These are phyloP conservation scores for Hydropsyche betteni DNA, from an alignment of 2,888 invertebrate species.

Conservation along the genomic window DNA sequence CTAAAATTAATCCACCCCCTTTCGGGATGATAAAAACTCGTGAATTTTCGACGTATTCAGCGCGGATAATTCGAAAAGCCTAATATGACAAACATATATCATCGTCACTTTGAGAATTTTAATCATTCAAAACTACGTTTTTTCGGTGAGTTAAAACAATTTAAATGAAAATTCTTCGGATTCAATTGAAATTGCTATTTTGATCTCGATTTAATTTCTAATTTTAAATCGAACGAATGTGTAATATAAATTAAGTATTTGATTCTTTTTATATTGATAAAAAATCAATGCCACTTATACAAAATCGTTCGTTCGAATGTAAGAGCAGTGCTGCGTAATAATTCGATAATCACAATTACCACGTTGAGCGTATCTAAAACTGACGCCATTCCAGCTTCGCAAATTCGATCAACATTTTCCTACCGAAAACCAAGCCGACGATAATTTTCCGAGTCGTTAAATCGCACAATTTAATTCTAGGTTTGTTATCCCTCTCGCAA, in stretches of 20 bases:
- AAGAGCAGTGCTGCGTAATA: neutral
- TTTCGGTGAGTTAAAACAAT: neutral
- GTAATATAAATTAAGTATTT: neutral
- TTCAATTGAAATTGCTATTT: constrained; percentile 2
- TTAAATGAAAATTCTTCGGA: constrained; percentile 24
- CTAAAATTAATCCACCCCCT: too few relatives aligned
- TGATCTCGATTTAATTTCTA: neutral
- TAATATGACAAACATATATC: neutral
- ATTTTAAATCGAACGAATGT: neutral
- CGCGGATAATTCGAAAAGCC: too few relatives aligned
- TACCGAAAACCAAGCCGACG: constrained; percentile 2
- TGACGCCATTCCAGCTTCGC: neutral
- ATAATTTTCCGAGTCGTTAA: constrained; percentile 34
- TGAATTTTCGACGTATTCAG: too few relatives aligned
- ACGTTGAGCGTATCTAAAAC: neutral
- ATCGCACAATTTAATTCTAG: constrained; percentile 28
- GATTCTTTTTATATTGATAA: constrained; percentile 10
- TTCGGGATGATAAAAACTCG: too few relatives aligned
- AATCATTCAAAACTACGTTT: constrained; percentile 9
- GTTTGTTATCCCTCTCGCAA: constrained; percentile 22
- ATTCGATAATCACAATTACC: neutral
- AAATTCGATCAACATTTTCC: constrained; percentile 12
- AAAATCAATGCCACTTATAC: neutral
- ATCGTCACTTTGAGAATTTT: constrained; percentile 21
- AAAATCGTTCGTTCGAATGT: neutral